These are phyloP conservation scores for Anthopleura sola DNA, from an alignment of 64 coral and sea anemone species.

Conservation along the genomic window DNA sequence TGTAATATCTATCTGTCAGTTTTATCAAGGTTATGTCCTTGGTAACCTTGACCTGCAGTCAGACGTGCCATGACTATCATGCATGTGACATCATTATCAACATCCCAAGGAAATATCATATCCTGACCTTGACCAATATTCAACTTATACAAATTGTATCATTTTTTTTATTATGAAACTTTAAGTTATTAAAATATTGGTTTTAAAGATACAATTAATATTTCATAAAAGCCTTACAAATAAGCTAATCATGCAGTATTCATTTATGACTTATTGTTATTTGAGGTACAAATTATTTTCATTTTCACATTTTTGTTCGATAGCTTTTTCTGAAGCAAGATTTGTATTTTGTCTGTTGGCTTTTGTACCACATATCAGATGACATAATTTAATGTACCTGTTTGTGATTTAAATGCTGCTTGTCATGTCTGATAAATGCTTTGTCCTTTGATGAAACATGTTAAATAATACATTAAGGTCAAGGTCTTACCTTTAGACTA, in stretches of 20 bases:
- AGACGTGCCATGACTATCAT: background rate
- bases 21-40: background rate
- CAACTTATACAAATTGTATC: background rate
- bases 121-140: background rate
- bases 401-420: background rate
- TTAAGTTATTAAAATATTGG: background rate
- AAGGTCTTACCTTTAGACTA: background rate
- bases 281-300: background rate
- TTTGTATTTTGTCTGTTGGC: background rate
- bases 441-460: background rate
- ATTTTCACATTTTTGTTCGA: background rate
- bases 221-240: background rate
- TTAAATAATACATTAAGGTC: background rate
- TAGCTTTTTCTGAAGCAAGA: background rate
- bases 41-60: constrained; percentile 9
- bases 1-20: too few relatives aligned
- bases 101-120: background rate
- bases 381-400: background rate
- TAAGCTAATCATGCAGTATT: background rate
- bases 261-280: background rate
- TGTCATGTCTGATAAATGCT: background rate
- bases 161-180: background rate
- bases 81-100: background rate
- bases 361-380: background rate
- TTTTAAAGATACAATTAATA: background rate